A percentile compares a stretch with the other conserved stretches of the same genome.
These are phyloP conservation scores for Epinephelus awoara DNA, from an alignment of 2,797 vertebrate species.

Conservation along the genomic window DNA sequence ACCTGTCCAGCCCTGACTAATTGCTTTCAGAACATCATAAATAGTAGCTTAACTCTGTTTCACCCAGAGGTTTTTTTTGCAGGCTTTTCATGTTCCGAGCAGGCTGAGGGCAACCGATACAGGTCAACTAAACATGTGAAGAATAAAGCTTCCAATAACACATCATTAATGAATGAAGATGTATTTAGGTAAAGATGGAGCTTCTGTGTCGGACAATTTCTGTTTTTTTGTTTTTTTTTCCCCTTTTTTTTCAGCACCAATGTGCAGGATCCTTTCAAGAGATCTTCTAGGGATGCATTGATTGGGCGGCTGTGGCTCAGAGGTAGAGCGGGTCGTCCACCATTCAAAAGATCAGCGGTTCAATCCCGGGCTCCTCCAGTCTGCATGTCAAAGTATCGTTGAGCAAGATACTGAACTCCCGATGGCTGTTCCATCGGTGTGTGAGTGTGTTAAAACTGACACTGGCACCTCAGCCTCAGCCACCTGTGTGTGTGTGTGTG, in stretches of 20 bases:
- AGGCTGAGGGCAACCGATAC: background rate
- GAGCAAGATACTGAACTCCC: no score
- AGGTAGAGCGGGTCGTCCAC: no score
- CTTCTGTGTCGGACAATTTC: background rate
- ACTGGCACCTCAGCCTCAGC: no score
- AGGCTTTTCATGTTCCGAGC: background rate
- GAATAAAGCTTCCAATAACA: background rate
- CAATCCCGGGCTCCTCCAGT: no score
- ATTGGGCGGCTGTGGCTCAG: no score
- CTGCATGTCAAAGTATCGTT: no score
- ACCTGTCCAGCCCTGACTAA: slow-evolving; percentile 11
- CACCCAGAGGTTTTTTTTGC: background rate
- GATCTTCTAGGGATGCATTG: no score
- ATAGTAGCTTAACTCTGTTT: background rate
- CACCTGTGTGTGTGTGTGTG: no score
- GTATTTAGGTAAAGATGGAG: background rate
- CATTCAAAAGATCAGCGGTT: no score
- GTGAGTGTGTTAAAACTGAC: no score
- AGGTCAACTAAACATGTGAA: background rate
- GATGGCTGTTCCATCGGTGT: no score
- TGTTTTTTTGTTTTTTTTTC: background rate
- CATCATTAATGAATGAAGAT: background rate
- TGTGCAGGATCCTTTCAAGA: background rate
- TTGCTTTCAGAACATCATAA: slow-evolving; percentile 22
- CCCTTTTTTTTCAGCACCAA: background rate